phyloP scores from a whole-genome alignment of 2,888 invertebrate genomes.

The Drosophila leonis region DNA sequence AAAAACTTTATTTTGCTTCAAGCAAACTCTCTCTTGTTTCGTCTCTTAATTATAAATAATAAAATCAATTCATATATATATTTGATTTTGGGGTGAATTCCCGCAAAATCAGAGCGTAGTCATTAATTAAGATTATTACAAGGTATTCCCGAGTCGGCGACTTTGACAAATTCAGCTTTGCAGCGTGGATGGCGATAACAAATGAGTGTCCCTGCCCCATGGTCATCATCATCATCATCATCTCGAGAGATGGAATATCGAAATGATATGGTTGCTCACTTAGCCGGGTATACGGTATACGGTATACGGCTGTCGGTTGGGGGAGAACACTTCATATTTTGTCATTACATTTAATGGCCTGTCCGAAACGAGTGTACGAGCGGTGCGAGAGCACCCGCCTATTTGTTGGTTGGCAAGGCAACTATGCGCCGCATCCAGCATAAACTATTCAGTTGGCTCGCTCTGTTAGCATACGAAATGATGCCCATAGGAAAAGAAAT shows the following conservation, averaged over 20 bases:
- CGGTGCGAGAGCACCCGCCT: conserved; percentile 48
- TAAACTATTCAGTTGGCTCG: conserved; percentile 40
- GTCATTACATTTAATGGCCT: conserved; percentile 82
- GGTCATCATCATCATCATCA: conserved; percentile 24
- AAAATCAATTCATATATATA: not conserved
- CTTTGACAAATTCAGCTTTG: conserved; percentile 59
- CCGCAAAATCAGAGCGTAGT: conserved; percentile 4
- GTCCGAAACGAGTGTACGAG: conserved; percentile 51
- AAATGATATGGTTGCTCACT: conserved; percentile 55
- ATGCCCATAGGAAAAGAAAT: conserved; percentile 34
- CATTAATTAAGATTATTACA: conserved; percentile 17
- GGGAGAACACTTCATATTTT: conserved; percentile 64
- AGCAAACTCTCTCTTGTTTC: not conserved
- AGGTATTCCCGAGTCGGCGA: conserved; percentile 29
- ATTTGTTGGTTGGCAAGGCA: conserved; percentile 42
- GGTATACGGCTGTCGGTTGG: not conserved
- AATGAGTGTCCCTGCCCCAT: conserved; percentile 49
- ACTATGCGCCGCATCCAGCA: conserved; percentile 38
- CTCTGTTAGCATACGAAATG: conserved; percentile 57
- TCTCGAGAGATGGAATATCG: conserved; percentile 34
- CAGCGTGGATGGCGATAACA: conserved; percentile 37
- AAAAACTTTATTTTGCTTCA: not conserved
- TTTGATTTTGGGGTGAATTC: not conserved
- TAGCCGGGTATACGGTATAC: conserved; percentile 22
- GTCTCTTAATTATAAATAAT: conserved; percentile 4